phyloP scores from a whole-genome alignment of 2,888 invertebrate species.

The Noctua janthina region DNA sequence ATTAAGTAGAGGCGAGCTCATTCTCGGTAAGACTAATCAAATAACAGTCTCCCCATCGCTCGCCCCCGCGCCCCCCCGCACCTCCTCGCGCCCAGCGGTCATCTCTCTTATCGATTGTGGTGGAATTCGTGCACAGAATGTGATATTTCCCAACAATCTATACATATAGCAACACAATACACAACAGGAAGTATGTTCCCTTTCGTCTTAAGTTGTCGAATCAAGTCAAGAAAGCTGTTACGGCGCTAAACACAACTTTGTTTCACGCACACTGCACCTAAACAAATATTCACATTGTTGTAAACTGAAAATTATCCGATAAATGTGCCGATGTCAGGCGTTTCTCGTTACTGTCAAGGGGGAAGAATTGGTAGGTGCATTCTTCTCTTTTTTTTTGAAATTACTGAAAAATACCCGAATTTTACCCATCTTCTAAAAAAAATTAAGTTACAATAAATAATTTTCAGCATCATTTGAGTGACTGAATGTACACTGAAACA shows the following conservation, averaged over 20 bases:
- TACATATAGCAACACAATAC: slow-evolving; percentile 81
- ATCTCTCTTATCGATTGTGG: slow-evolving; percentile 91
- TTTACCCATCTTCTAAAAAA: not conserved
- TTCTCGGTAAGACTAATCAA: slow-evolving; percentile 91
- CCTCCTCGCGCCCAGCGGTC: slow-evolving; percentile 88
- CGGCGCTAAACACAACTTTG: slow-evolving; percentile 12
- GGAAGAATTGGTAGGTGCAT: not conserved
- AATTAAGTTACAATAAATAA: not conserved
- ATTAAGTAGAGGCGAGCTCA: slow-evolving; percentile 90
- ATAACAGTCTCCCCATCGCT: slow-evolving; percentile 88
- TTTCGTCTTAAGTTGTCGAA: slow-evolving; percentile 49
- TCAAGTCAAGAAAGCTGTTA: slow-evolving; percentile 35
- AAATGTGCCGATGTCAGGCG: slow-evolving; percentile 16
- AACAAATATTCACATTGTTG: slow-evolving; percentile 37
- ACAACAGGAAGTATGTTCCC: slow-evolving; percentile 73
- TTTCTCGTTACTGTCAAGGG: not conserved
- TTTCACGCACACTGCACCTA: slow-evolving; percentile 34
- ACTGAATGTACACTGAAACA: not conserved
- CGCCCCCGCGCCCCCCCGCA: slow-evolving; percentile 67
- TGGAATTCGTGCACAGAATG: slow-evolving; percentile 90
- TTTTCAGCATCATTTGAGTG: not conserved
- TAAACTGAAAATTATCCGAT: slow-evolving; percentile 28
- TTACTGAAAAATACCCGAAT: not conserved
- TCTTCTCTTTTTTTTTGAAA: not conserved
- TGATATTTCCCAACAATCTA: slow-evolving; percentile 88